Conservation (phyloP, 2,113 vertebrate genomes). For the Megalops atlanticus region DNA sequence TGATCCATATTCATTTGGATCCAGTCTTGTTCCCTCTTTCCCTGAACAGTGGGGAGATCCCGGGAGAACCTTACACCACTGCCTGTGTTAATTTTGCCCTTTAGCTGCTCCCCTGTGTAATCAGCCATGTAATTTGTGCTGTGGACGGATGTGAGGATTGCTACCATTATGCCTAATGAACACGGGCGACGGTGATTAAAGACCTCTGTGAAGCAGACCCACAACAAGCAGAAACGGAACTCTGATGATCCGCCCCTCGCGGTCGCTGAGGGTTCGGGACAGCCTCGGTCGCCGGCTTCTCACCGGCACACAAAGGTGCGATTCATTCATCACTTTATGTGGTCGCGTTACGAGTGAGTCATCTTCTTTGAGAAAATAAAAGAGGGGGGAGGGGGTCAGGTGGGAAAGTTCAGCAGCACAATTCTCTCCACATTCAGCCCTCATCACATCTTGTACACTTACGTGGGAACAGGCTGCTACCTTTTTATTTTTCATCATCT, state of each 20-base stretch:
- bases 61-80: not conserved
- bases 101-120: not conserved
- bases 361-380: too few relatives aligned
- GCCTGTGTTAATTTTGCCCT: not conserved
- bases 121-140: not conserved
- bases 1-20: not conserved
- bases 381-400: not conserved
- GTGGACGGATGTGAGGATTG: not conserved
- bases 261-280: not conserved
- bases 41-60: not conserved
- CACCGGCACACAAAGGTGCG: not conserved
- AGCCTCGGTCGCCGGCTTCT: not conserved
- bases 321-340: not conserved
- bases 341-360: not conserved
- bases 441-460: not conserved
- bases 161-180: not conserved
- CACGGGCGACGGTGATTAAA: not conserved
- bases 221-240: not conserved
- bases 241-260: not conserved
- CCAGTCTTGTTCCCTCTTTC: not conserved
- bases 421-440: not conserved
- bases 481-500: too few relatives aligned
- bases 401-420: not conserved
- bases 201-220: not conserved
- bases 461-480: too few relatives aligned